Base-by-base conservation (phyloP, 92 coral and sea anemone genomes). In the Bergia puertoricense region DNA sequence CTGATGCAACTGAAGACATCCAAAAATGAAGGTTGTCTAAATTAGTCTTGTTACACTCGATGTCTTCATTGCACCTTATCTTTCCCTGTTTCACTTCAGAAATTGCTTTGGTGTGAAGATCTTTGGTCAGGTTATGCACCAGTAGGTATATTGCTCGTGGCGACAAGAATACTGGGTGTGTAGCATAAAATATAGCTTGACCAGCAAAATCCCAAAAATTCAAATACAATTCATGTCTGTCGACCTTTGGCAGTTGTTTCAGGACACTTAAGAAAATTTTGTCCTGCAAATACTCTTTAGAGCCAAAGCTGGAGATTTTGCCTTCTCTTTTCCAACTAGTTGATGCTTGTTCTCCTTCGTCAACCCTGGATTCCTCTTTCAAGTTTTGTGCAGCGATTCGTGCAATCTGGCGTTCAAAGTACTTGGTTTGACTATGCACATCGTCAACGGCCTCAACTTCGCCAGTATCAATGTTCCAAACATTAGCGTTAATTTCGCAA, bases 151-250 rank as follows among this genome's bases (percentile, higher is more conserved):
- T 43, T 41, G 48, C 80, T 16, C 80, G 13, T 43, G 80, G 80
- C 42, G 80, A 43, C 80, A 76, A 10, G 39, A 76, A 76, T 15
- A 76, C 80, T 4, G 80, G 80, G 80, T 76, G 80, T 37, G 80
- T 76, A 8, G 80, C 51, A 43, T 76, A 76, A 76, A 76, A 76
- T 1, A 76, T 20, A 15, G 46, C 80, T 42, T 76, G 80, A 68
- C 59, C 59, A 11, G 59, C 59, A 54, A 54, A 54, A 4, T 54
- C 59, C 59, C 59, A 54, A 11, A 54, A 54, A 10, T 13, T 54
- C 3, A 54, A 13, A 2, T 54, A 54, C 18, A 54, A 8, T 13
- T 54, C 59, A 54, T 18, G 59, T 54, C 16, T 54, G 59, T 54
- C 59, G 59, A 54, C 59, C 11, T 54, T 54, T 54, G 59, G 59